Percentiles rank a stretch among this genome's conserved stretches.
phyloP scores from a whole-genome alignment of 2,888 invertebrate species.

The Busseola fusca region DNA sequence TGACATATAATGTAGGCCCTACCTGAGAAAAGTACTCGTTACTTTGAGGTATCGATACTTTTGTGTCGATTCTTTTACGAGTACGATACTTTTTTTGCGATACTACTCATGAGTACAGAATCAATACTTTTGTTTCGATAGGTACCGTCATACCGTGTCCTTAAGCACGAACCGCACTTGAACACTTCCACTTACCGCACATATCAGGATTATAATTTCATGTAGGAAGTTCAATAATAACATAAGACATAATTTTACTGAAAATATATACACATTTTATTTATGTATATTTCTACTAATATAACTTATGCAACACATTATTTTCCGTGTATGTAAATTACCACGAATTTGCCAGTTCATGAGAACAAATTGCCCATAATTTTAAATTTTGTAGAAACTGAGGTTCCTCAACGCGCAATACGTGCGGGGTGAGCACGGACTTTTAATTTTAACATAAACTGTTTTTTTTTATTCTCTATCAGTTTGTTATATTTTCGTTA shows the following conservation, averaged over 20 bases:
- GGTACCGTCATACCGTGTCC: too few species aligned
- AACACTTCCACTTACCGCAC: too few species aligned
- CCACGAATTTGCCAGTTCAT: neutral
- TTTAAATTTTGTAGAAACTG: neutral
- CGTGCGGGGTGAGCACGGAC: too few species aligned
- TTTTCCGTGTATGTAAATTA: neutral
- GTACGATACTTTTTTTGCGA: too few species aligned
- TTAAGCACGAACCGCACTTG: too few species aligned
- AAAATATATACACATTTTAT: neutral
- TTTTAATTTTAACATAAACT: neutral
- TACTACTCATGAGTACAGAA: too few species aligned
- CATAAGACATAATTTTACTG: neutral
- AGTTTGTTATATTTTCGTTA: conserved; percentile 1
- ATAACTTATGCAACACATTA: neutral
- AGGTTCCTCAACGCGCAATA: neutral
- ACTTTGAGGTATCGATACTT: too few species aligned
- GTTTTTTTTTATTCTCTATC: neutral
- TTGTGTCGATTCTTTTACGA: too few species aligned
- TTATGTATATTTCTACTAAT: neutral
- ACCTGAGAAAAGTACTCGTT: too few species aligned
- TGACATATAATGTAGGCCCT: too few species aligned
- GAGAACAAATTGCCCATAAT: neutral
- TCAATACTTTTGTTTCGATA: too few species aligned
- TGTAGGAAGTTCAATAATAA: neutral
- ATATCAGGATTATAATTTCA: too few species aligned